Percentiles rank a stretch among this genome's conserved stretches.
Conservation (phyloP, 2,113 vertebrate genomes). For the Cairina moschata region DNA sequence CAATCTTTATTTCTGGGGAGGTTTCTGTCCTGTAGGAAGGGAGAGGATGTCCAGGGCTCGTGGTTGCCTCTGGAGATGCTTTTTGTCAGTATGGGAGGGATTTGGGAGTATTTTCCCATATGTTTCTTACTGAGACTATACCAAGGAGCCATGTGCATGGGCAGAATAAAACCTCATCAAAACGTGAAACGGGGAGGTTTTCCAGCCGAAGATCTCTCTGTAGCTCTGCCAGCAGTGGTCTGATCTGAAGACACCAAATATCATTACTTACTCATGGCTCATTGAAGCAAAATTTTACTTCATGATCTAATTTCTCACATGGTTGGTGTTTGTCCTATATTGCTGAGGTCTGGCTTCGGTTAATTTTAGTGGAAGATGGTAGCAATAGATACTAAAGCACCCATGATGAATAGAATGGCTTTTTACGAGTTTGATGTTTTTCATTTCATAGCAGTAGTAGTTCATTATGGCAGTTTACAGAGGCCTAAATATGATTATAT, state of each 20-base stretch:
- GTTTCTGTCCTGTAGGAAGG: neutral
- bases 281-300: neutral
- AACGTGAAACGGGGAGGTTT: fast-evolving
- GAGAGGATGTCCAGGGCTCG: neutral
- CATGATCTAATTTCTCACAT: neutral
- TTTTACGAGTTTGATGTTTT: neutral
- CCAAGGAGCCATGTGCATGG: fast-evolving
- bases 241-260: neutral
- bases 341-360: neutral
- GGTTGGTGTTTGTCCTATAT: neutral
- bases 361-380: neutral
- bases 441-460: neutral
- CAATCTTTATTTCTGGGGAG: fast-evolving
- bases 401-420: neutral
- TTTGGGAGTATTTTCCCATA: fast-evolving
- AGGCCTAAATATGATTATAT: neutral
- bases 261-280: neutral
- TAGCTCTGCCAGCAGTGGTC: neutral
- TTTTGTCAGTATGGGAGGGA: neutral
- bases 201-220: neutral
- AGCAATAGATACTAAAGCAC: neutral
- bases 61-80: fast-evolving
- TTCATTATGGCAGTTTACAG: neutral
- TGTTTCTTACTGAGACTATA: neutral
- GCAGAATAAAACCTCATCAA: neutral